Conservation (phyloP, 2,113 vertebrate genomes). For the Kryptolebias marmoratus region DNA sequence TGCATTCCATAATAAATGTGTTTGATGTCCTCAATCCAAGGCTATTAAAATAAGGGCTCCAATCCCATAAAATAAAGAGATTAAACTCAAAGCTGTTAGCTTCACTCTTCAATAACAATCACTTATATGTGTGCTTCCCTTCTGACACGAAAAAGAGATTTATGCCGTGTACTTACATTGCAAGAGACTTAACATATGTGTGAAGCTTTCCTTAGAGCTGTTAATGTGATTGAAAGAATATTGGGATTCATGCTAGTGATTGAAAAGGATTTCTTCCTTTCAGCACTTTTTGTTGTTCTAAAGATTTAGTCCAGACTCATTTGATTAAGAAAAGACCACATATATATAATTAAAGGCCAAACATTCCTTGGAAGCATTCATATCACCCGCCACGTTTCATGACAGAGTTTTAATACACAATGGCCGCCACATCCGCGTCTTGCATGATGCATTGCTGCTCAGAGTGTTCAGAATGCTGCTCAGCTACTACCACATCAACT, state of each 20-base stretch:
- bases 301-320: background rate
- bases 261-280: slow-evolving; percentile 12
- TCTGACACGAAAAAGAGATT: slow-evolving; percentile 7
- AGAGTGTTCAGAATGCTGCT: too few species aligned
- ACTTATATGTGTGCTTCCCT: slow-evolving; percentile 12
- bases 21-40: slow-evolving; percentile 46
- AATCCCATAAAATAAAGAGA: slow-evolving; percentile 51
- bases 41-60: slow-evolving; percentile 35
- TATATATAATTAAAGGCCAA: too few species aligned
- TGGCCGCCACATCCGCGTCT: too few species aligned
- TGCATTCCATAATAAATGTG: slow-evolving; percentile 45
- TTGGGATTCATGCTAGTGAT: background rate
- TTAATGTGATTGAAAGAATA: slow-evolving; percentile 36
- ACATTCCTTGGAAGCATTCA: too few species aligned
- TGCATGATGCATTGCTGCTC: too few species aligned
- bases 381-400: too few species aligned
- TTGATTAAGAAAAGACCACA: background rate
- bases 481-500: too few species aligned
- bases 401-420: too few species aligned
- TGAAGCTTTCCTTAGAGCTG: slow-evolving; percentile 12
- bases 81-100: slow-evolving; percentile 34
- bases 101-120: slow-evolving; percentile 18
- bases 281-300: background rate
- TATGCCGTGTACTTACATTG: slow-evolving; percentile 18
- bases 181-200: slow-evolving; percentile 6